A percentile compares a stretch with the other conserved stretches of the same genome.
Conservation (phyloP, 2,888 invertebrate genomes). For the Odontocolon sp. region DNA sequence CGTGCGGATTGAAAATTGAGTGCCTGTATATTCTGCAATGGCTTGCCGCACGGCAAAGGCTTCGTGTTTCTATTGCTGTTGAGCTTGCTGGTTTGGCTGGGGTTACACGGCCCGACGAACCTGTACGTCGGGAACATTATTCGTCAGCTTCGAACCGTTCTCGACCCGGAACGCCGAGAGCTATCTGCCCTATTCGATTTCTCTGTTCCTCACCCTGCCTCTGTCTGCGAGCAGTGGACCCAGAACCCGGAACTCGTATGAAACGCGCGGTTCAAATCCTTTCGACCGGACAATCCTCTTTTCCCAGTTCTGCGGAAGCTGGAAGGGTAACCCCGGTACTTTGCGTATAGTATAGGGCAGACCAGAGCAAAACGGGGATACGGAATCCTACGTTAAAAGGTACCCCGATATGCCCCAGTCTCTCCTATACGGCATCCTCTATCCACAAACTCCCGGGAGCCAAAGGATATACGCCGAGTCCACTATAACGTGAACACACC, state of each 20-base stretch:
- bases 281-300: conserved; percentile 65
- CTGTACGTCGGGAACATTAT: conserved; percentile 7
- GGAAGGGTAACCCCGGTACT: conserved; percentile 51
- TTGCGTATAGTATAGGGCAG: conserved; percentile 3
- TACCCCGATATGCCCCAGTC: too few relatives aligned
- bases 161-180: background rate
- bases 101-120: conserved; percentile 9
- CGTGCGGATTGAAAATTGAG: background rate
- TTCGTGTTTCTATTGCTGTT: conserved; percentile 12
- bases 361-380: too few relatives aligned
- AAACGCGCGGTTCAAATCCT: conserved; percentile 61
- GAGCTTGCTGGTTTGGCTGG: background rate
- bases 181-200: background rate
- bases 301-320: conserved; percentile 52
- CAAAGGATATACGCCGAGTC: too few relatives aligned
- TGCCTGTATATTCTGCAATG: background rate
- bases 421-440: too few relatives aligned
- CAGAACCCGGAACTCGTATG: conserved; percentile 52
- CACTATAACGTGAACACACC: too few relatives aligned
- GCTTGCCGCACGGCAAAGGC: background rate
- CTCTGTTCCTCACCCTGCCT: conserved; percentile 2
- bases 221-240: conserved; percentile 45
- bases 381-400: too few relatives aligned
- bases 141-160: conserved; percentile 40
- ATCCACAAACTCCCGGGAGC: too few relatives aligned